Evolutionary conservation across 2,113 vertebrate genomes (phyloP).

Genomic region (Podocnemis expansa): DNA sequence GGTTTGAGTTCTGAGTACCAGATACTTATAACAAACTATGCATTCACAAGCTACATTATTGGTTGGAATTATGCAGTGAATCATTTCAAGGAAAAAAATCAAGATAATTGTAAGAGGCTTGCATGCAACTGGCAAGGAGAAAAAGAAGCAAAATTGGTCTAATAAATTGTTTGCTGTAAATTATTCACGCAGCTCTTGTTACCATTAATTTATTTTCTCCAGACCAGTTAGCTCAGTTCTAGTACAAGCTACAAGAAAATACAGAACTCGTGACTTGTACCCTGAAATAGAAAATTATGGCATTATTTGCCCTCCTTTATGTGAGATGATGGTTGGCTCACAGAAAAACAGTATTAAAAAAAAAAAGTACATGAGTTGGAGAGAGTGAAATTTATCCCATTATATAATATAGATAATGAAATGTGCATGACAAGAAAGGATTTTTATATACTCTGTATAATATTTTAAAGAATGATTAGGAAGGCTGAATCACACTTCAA

Average conservation of each 20-base stretch:
- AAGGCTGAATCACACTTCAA: constrained; percentile 49
- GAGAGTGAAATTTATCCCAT: constrained; percentile 1
- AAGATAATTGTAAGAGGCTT: neutral
- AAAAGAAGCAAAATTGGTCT: constrained; percentile 10
- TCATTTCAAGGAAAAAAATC: neutral
- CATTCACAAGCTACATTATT: neutral
- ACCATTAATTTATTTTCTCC: neutral
- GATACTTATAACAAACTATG: neutral
- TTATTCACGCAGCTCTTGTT: neutral
- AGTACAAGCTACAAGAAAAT: neutral
- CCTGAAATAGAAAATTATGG: neutral
- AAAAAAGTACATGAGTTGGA: neutral
- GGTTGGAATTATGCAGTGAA: neutral
- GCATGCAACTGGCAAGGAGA: neutral
- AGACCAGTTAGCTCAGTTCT: neutral
- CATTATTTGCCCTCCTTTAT: neutral
- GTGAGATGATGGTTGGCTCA: neutral
- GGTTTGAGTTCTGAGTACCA: neutral
- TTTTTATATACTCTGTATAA: neutral
- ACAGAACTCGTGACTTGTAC: neutral
- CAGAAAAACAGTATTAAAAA: neutral
- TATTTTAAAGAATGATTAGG: constrained; percentile 59
- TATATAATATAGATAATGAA: constrained; percentile 16
- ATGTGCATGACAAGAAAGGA: neutral
- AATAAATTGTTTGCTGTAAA: neutral